These are phyloP conservation scores for Alentia gelatinosa DNA, from an alignment of 2,888 invertebrate genomes.

Conservation along the genomic window DNA sequence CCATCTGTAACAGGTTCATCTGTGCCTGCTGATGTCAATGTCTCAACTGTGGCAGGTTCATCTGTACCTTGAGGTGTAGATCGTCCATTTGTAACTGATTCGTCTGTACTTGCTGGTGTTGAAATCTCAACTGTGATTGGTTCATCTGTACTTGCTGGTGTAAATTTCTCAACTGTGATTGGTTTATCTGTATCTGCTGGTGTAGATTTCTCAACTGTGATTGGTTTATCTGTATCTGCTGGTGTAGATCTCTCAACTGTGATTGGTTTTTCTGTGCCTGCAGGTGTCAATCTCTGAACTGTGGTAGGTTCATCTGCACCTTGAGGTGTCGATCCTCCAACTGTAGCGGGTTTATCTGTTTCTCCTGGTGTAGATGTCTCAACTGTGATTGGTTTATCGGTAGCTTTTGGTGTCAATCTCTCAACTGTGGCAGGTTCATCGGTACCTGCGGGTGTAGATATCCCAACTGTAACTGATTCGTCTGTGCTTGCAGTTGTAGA, in stretches of 20 bases:
- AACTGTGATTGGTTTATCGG: background rate
- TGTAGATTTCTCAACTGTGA: background rate
- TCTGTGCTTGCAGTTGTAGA: background rate
- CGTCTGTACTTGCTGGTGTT: background rate
- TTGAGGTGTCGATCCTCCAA: background rate
- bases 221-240: background rate
- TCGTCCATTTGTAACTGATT: background rate
- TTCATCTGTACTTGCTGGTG: background rate
- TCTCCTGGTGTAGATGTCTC: background rate
- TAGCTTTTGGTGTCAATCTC: background rate
- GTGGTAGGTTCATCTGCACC: background rate
- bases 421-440: background rate
- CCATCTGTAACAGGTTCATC: background rate
- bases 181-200: background rate
- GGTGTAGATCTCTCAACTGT: background rate
- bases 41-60: background rate
- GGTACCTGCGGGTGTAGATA: background rate
- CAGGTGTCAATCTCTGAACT: background rate
- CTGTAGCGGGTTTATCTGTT: background rate
- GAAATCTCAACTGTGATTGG: background rate
- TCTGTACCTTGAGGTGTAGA: background rate
- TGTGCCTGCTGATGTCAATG: background rate
- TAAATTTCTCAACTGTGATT: background rate
- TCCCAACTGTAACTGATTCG: background rate
- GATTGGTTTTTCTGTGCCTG: background rate